phyloP scores from a whole-genome alignment of 1,140 invertebrate genomes.

The Melanaphis sacchari region DNA sequence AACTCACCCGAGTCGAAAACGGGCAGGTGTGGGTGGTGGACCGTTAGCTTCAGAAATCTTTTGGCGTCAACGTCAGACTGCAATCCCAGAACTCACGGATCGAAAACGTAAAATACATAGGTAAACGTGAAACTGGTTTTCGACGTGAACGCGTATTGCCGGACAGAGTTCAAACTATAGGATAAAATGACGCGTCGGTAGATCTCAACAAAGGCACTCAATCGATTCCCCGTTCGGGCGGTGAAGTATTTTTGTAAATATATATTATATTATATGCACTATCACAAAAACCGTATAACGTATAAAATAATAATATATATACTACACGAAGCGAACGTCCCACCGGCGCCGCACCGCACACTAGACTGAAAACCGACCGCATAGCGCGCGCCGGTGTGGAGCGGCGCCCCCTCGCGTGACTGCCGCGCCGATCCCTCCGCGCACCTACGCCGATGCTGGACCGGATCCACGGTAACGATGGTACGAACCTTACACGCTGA shows the following conservation, averaged over 20 bases:
- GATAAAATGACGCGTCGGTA: background rate
- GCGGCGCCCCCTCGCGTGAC: background rate
- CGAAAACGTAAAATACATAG: background rate
- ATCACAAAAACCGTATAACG: background rate
- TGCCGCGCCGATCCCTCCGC: background rate
- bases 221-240: background rate
- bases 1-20: background rate
- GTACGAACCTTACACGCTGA: constrained; percentile 9
- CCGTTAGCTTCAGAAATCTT: background rate
- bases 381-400: background rate
- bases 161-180: background rate
- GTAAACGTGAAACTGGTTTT: background rate
- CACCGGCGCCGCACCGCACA: constrained; percentile 18
- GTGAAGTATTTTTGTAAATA: background rate
- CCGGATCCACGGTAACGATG: constrained; percentile 38
- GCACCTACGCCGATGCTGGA: background rate
- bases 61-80: background rate
- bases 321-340: background rate
- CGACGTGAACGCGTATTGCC: background rate
- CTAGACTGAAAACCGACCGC: constrained; percentile 39
- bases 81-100: background rate
- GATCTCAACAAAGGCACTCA: background rate
- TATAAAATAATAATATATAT: background rate
- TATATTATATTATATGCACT: constrained; percentile 23
- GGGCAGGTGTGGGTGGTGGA: background rate